Evolutionary conservation across 2,797 vertebrate genomes (phyloP), one percentile per base, ranked within the genome.

Genomic region (Amphiprion clarkii): DNA sequence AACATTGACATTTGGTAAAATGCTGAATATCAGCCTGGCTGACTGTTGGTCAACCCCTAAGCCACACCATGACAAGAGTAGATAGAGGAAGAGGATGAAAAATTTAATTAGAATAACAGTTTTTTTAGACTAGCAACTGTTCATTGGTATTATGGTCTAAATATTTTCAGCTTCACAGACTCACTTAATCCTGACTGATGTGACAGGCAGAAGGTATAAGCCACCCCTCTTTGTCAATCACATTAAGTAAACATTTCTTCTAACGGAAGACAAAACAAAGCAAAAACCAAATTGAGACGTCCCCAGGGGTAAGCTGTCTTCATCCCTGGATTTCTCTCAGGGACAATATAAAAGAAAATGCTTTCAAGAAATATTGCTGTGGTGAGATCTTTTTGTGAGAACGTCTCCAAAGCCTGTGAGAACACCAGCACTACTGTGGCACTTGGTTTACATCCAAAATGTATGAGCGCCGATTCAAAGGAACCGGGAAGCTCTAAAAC

Each of bases 371-470:
- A 69, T 31, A 42, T 2, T 17, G 9, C 16, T 12, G 33, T 51
- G 27, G 39, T 23, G 14, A 46, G 23, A 65, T 69, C 39, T 74
- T 63, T 84, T 58, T 71, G 39, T 57, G 49, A 49, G 31, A 55
- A 44, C 16, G 40, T 39, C 73, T 61, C 56, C 57, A 60, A 58
- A 71, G 61, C 69, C 78, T 54, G 29, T 27, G 51, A 67, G 71
- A 81, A 79, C 74, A 62, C 31, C 44, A 59, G 56, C 6, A 6
- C 57, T 60, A 67, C 65, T 52, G 51, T 46, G 62, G 55, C 44
- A 59, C 42, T 81, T 83, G 80, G 82, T 85, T 75, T 19, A 7
- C 67, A 73, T 81, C 74, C 82, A 88, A 79, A 84, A 87, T 76
- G 78, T 49, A 81, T 76, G 81, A 90, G 68, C 52, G 10, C 2